Percentiles rank a stretch among this genome's conserved stretches.
Evolutionary conservation across 2,113 vertebrate species (phyloP).

Genomic region (Lophius piscatorius): DNA sequence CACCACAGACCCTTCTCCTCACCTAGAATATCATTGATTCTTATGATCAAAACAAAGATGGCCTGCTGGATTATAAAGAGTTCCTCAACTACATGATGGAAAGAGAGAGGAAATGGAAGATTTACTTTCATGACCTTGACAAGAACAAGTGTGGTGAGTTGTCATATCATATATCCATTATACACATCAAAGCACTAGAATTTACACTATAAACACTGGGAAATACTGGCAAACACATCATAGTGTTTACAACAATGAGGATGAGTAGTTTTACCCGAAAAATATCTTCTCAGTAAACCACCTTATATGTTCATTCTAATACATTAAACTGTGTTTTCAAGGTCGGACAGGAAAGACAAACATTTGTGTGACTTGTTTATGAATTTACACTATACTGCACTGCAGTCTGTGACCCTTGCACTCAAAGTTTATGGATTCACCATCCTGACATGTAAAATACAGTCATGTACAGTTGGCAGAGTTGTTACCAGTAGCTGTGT

Average conservation of each 20-base stretch:
- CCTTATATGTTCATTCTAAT: neutral
- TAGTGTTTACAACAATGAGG: too few species aligned
- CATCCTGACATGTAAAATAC: neutral
- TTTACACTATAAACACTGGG: too few species aligned
- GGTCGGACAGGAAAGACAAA: neutral
- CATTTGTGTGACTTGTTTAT: slow-evolving; percentile 30
- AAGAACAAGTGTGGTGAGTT: slow-evolving; percentile 79
- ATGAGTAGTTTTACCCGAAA: too few species aligned
- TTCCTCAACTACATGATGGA: slow-evolving; percentile 79
- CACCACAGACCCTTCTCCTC: neutral
- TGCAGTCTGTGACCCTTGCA: slow-evolving; percentile 18
- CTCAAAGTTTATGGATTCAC: slow-evolving; percentile 7
- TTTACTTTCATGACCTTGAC: slow-evolving; percentile 78
- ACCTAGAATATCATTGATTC: slow-evolving; percentile 68
- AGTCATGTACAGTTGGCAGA: neutral
- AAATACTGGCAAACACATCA: too few species aligned
- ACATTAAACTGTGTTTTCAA: slow-evolving; percentile 20
- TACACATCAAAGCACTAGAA: too few species aligned
- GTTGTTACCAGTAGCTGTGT: slow-evolving; percentile 30
- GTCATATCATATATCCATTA: neutral
- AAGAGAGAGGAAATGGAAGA: slow-evolving; percentile 80
- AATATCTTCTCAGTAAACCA: neutral
- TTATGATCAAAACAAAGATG: slow-evolving; percentile 75
- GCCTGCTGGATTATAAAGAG: slow-evolving; percentile 76
- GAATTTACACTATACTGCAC: neutral